A percentile compares a stretch with the other conserved stretches of the same genome.
These are phyloP conservation scores for Bellardia bayeri DNA, from an alignment of 2,888 invertebrate species.

Conservation along the genomic window DNA sequence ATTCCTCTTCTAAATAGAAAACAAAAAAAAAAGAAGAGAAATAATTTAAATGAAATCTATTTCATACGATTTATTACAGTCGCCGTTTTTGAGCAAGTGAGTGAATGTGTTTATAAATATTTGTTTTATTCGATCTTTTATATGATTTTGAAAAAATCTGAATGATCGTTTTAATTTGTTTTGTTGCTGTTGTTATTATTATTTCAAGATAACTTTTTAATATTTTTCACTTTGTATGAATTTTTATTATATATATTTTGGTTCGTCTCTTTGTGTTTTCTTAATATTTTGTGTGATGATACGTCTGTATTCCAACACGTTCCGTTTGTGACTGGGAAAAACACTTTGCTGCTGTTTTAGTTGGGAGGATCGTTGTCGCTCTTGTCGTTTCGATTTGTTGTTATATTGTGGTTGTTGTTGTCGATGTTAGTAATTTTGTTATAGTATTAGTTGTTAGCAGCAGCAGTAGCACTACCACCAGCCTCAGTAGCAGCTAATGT, in stretches of 20 bases:
- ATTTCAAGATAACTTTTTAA: slow-evolving; percentile 69
- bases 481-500: slow-evolving; percentile 41
- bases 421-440: slow-evolving; percentile 48
- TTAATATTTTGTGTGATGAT: slow-evolving; percentile 57
- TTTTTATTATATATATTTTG: slow-evolving; percentile 47
- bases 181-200: slow-evolving; percentile 49
- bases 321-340: slow-evolving; percentile 83
- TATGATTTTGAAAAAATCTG: slow-evolving; percentile 61
- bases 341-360: slow-evolving; percentile 71
- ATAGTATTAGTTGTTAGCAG: slow-evolving; percentile 56
- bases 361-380: slow-evolving; percentile 72
- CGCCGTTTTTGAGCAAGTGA: slow-evolving; percentile 61
- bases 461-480: slow-evolving; percentile 37
- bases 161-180: slow-evolving; percentile 52
- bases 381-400: slow-evolving; percentile 54
- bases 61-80: slow-evolving; percentile 63
- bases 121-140: slow-evolving; percentile 43
- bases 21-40: slow-evolving; percentile 45
- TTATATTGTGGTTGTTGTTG: slow-evolving; percentile 46
- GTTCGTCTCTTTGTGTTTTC: slow-evolving; percentile 54
- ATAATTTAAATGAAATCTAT: slow-evolving; percentile 68
- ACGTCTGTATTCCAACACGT: slow-evolving; percentile 84
- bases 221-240: slow-evolving; percentile 57
- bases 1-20: slow-evolving; percentile 67
- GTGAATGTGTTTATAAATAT: slow-evolving; percentile 47